phyloP scores from a whole-genome alignment of 2,888 invertebrate species.

The Dermolepida albohirtum region DNA sequence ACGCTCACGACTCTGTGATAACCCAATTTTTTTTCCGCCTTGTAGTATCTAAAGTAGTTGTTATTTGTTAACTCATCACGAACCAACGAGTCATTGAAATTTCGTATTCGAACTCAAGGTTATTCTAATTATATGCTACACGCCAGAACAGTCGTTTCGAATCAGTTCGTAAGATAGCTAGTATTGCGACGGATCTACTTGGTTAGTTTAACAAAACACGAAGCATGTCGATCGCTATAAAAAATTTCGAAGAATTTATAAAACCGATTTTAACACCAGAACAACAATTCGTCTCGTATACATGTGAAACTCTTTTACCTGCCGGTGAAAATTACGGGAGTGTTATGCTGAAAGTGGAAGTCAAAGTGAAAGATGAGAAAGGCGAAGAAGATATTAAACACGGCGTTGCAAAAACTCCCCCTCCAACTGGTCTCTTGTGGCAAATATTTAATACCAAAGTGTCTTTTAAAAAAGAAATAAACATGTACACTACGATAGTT shows the following conservation, averaged over 20 bases:
- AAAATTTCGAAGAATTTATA: conserved; percentile 12
- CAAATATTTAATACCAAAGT: conserved; percentile 65
- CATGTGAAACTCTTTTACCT: conserved; percentile 57
- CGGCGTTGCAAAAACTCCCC: conserved; percentile 68
- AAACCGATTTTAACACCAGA: conserved; percentile 1
- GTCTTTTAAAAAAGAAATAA: conserved; percentile 68
- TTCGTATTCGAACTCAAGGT: no score
- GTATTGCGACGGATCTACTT: no score
- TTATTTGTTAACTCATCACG: no score
- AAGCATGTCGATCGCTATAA: conserved; percentile 14
- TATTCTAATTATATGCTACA: no score
- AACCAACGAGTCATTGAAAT: no score
- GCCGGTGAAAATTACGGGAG: conserved; percentile 72
- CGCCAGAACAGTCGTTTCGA: no score
- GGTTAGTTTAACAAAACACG: neutral
- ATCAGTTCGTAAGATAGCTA: no score
- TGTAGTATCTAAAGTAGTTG: no score
- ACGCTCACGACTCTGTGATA: no score
- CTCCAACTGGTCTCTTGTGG: conserved; percentile 65
- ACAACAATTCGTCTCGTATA: conserved; percentile 14
- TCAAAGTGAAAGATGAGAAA: conserved; percentile 48
- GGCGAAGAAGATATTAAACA: conserved; percentile 57
- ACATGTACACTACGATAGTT: conserved; percentile 65
- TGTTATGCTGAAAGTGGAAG: conserved; percentile 63
- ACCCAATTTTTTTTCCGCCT: no score